A percentile compares a stretch with the other conserved stretches of the same genome.
phyloP scores from a whole-genome alignment of 2,113 vertebrate species.

The Mola mola region DNA sequence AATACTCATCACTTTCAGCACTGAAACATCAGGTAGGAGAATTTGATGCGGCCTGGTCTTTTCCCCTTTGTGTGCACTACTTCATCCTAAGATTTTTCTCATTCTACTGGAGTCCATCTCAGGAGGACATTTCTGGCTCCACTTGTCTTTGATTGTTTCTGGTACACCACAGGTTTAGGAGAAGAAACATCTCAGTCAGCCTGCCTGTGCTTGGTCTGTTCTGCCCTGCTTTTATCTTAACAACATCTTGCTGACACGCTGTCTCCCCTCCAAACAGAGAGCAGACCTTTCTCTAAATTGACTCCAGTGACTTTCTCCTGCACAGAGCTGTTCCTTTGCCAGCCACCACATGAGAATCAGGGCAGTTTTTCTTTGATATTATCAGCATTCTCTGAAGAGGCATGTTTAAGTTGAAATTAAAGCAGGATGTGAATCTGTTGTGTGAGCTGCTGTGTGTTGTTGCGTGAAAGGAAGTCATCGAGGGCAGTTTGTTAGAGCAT shows the following conservation, averaged over 20 bases:
- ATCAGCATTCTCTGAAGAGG: conserved; percentile 27
- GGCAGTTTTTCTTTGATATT: conserved; percentile 24
- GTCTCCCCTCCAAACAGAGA: conserved; percentile 39
- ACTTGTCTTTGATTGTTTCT: conserved; percentile 14
- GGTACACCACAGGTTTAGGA: conserved; percentile 2
- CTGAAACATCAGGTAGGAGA: too few relatives aligned
- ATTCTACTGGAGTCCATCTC: conserved; percentile 12
- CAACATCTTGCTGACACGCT: conserved; percentile 33
- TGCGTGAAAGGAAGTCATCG: background rate
- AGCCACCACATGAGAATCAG: conserved; percentile 18
- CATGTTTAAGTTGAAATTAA: conserved; percentile 50
- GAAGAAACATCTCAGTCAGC: conserved; percentile 11
- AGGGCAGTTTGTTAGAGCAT: background rate
- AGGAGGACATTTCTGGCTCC: conserved; percentile 15
- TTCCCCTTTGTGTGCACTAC: background rate
- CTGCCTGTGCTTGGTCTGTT: conserved; percentile 12
- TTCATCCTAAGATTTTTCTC: background rate
- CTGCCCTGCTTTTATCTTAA: conserved; percentile 28
- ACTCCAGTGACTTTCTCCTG: conserved; percentile 51
- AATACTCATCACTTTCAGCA: too few relatives aligned
- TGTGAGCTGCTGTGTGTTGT: background rate
- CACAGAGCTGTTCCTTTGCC: conserved; percentile 5
- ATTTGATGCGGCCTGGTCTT: background rate
- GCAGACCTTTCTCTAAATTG: conserved; percentile 56
- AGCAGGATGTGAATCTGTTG: conserved; percentile 5